A percentile compares a stretch with the other conserved stretches of the same genome.
Evolutionary conservation across 2,113 vertebrate genomes (phyloP).

Genomic region (Chroicocephalus ridibundus): DNA sequence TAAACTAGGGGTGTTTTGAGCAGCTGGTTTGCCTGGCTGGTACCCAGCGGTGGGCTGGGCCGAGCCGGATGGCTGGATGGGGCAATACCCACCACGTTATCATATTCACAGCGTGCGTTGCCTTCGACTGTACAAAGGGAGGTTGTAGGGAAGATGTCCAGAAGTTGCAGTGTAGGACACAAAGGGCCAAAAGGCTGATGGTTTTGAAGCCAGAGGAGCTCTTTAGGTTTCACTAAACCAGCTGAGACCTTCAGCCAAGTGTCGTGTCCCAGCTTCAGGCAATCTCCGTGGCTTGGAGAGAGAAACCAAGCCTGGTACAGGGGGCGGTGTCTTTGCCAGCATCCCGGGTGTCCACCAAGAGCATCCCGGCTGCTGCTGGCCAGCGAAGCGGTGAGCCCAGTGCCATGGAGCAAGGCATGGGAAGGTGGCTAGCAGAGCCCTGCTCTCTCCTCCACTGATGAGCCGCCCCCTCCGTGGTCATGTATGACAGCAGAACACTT

Average conservation of each 20-base stretch:
- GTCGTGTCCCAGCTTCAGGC: neutral
- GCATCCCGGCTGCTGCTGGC: neutral
- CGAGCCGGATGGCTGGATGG: neutral
- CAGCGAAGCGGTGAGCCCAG: neutral
- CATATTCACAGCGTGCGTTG: accelerated
- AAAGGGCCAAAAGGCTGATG: neutral
- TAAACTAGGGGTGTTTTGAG: neutral
- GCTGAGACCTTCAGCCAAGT: neutral
- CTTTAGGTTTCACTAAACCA: neutral
- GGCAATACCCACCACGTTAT: neutral
- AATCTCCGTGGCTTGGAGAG: neutral
- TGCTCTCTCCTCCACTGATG: neutral
- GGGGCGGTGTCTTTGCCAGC: neutral
- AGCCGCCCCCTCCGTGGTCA: neutral
- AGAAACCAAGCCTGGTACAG: neutral
- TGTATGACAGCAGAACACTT: neutral
- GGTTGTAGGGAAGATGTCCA: neutral
- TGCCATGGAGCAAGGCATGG: neutral
- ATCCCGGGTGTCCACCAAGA: neutral
- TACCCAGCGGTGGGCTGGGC: neutral
- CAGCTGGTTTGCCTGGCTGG: neutral
- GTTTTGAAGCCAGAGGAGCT: neutral
- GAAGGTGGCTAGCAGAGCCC: neutral
- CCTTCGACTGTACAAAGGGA: neutral
- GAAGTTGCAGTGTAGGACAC: neutral